phyloP scores from a whole-genome alignment of 2,797 vertebrate species.

The Hipposideros larvatus region DNA sequence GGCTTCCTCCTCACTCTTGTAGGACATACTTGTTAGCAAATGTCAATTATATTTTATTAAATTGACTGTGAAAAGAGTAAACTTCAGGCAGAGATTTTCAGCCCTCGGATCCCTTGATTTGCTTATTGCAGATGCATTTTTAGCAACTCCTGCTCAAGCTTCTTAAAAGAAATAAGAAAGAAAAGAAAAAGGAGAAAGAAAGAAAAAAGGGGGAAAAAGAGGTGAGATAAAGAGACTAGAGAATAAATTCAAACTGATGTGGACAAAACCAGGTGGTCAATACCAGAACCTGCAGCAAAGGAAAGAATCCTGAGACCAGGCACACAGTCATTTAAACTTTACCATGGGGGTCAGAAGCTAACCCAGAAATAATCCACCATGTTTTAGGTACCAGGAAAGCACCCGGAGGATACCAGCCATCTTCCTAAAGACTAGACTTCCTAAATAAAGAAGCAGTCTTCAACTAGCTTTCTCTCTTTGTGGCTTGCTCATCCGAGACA shows the following conservation, averaged over 20 bases:
- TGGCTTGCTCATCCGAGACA: not conserved
- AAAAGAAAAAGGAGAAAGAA: not conserved
- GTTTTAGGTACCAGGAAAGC: not conserved
- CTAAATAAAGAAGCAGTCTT: not conserved
- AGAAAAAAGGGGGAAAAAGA: not conserved
- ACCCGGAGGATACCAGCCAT: not conserved
- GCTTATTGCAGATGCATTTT: constrained; percentile 47
- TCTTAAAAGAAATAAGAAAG: not conserved
- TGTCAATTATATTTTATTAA: constrained; percentile 74
- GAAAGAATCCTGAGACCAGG: not conserved
- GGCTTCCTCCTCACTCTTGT: constrained; percentile 33
- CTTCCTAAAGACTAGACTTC: constrained; percentile 19
- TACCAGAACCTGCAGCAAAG: not conserved
- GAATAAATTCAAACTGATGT: constrained; percentile 1
- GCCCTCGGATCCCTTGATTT: constrained; percentile 23
- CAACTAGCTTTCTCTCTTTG: not conserved
- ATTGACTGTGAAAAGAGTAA: constrained; percentile 64
- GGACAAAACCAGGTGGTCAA: constrained; percentile 35
- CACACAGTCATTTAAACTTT: not conserved
- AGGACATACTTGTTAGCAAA: constrained; percentile 65
- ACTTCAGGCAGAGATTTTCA: constrained; percentile 59
- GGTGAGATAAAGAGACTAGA: not conserved
- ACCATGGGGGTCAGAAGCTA: not conserved
- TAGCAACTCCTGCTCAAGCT: constrained; percentile 45
- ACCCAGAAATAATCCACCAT: not conserved